Evolutionary conservation across 2,888 invertebrate genomes (phyloP).

Genomic region (Dasysyrphus albostriatus): DNA sequence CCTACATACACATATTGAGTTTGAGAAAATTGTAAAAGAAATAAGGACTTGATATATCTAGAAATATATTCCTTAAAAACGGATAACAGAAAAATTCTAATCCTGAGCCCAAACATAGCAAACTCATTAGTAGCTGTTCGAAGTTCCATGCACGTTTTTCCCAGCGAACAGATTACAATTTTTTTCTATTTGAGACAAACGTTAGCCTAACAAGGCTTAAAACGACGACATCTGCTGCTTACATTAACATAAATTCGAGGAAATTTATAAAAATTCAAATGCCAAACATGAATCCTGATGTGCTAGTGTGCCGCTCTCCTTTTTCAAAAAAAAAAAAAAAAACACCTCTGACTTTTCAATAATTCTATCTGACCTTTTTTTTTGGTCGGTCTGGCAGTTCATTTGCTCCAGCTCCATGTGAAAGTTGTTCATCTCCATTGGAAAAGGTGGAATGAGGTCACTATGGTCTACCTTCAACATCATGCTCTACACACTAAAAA

Average conservation of each 20-base stretch:
- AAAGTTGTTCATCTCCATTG: background rate
- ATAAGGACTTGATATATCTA: background rate
- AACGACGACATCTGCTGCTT: conserved; percentile 51
- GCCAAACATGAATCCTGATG: conserved; percentile 42
- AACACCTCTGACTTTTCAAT: conserved; percentile 47
- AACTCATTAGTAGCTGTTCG: conserved; percentile 25
- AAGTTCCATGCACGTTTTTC: conserved; percentile 23
- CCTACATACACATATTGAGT: background rate
- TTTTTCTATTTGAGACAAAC: background rate
- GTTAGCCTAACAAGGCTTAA: conserved; percentile 34
- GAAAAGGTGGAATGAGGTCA: background rate
- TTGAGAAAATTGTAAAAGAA: background rate
- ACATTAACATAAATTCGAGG: conserved; percentile 49
- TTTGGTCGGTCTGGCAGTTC: conserved; percentile 12
- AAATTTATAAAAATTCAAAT: conserved; percentile 34
- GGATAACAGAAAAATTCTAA: background rate
- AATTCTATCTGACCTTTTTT: conserved; percentile 63
- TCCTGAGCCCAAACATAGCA: background rate
- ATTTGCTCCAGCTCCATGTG: conserved; percentile 9
- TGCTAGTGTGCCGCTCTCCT: background rate
- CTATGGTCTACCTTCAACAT: background rate
- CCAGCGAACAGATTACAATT: conserved; percentile 2
- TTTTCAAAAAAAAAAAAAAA: too few relatives aligned
- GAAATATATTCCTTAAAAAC: background rate
- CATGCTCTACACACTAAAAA: background rate